Percentiles rank a stretch among this genome's conserved stretches.
Conservation (phyloP, 2,113 vertebrate species). For the Pristiophorus japonicus region DNA sequence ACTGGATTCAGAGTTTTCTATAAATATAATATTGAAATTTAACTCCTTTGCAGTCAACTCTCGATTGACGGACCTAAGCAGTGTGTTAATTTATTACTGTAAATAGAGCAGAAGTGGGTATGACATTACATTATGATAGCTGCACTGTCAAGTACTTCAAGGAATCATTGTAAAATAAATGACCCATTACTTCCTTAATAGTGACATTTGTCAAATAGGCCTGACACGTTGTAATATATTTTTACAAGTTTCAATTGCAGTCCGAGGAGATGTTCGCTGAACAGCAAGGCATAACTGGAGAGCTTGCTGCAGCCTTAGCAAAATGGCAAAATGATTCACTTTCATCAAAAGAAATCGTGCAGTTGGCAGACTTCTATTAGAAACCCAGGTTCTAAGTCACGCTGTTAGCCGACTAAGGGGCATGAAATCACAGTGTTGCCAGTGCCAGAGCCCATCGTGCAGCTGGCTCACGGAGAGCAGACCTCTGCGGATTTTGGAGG, state of each 20-base stretch:
- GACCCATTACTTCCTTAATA: slow-evolving; percentile 25
- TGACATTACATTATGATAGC: slow-evolving; percentile 9
- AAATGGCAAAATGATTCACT: not conserved
- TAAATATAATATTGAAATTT: not conserved
- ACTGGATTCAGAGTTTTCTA: not conserved
- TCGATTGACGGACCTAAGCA: not conserved
- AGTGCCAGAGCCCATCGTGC: not conserved
- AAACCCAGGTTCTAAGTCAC: not conserved
- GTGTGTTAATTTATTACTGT: slow-evolving; percentile 7
- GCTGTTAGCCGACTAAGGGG: not conserved
- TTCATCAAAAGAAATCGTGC: not conserved
- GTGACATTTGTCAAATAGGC: slow-evolving; percentile 7
- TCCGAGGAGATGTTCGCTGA: not conserved
- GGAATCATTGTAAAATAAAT: slow-evolving; percentile 30
- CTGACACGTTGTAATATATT: slow-evolving; percentile 15
- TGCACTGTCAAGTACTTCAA: slow-evolving; percentile 5
- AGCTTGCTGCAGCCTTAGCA: too few relatives aligned
- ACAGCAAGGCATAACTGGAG: not conserved
- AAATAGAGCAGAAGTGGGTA: not conserved
- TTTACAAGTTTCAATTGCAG: not conserved
- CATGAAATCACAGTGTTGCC: not conserved
- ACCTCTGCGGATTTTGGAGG: not conserved
- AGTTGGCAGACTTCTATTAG: not conserved
- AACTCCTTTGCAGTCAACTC: not conserved
- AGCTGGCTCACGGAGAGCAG: too few relatives aligned